Evolutionary conservation across 1,140 invertebrate genomes (phyloP), one percentile per base, ranked within the genome.

Genomic region (Drosophila busckii): DNA sequence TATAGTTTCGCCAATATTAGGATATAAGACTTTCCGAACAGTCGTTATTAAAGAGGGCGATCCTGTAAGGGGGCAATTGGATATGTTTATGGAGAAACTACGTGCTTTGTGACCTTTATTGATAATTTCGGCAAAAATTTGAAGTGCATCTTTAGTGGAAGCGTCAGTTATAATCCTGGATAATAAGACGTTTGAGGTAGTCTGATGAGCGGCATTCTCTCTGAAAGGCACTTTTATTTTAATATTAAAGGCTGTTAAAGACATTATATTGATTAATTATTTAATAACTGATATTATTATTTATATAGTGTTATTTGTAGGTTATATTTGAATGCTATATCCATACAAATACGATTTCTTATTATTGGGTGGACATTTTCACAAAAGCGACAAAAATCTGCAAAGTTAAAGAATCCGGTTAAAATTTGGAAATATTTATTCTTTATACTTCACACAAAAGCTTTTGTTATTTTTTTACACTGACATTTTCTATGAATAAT

Each of bases 91-190:
- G 7, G 23, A 28, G 42, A 50, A 85, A 7, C 53, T 52, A 2
- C 70, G 38, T 0, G 50, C 13, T 1, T 68, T 16, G 1, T 54
- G 23, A 4, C 63, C 83, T 12, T 78, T 70, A 34, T 83, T 85
- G 3, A 85, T 78, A 0, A 85, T 34, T 37, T 71, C 69, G 0
- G 67, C 53, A 1, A 37, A 63, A 23, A 85, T 54, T 41, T 78
- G 67, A 17, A 85, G 48, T 0, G 64, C 67, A 67, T 85, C 64
- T 40, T 64, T 73, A 28, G 64, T 78, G 0, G 75, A 85, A 3
- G 75, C 64, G 40, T 85, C 82, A 9, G 63, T 83, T 16, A 78
- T 12, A 37, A 85, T 66, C 37, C 31, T 59, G 2, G 61, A 42
- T 6, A 85, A 61, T 22, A 69, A 76, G 0, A 67, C 52, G 6